Percentiles rank a stretch among this genome's conserved stretches.
Evolutionary conservation across 2,797 vertebrate genomes (phyloP).

Genomic region (Natrix natrix): DNA sequence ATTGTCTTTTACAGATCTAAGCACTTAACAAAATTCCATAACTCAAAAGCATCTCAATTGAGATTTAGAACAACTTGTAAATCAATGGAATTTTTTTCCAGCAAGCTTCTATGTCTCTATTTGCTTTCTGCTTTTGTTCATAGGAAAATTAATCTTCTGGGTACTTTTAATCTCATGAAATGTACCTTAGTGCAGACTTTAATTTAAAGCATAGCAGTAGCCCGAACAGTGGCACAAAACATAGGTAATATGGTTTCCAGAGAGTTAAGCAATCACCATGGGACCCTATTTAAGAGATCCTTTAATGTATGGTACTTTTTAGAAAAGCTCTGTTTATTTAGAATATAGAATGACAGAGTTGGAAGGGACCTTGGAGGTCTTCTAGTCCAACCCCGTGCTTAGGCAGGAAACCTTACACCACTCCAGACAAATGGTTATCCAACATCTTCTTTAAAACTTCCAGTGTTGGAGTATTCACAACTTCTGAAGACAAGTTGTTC

Average conservation of each 20-base stretch:
- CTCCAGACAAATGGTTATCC: no score
- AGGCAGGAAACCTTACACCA: no score
- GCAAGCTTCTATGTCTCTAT: constrained; percentile 62
- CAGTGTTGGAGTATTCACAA: no score
- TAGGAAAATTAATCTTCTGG: constrained; percentile 40
- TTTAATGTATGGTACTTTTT: not conserved
- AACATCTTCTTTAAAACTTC: no score
- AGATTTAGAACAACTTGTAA: constrained; percentile 72
- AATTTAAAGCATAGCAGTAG: not conserved
- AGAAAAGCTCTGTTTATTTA: not conserved
- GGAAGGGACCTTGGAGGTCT: no score
- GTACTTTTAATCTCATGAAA: not conserved
- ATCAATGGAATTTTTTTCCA: constrained; percentile 74
- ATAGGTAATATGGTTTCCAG: not conserved
- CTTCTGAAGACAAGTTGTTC: no score
- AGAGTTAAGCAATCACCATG: not conserved
- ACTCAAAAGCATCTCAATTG: constrained; percentile 58
- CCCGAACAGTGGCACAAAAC: not conserved
- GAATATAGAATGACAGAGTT: no score
- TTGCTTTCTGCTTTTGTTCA: constrained; percentile 62
- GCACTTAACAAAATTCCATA: constrained; percentile 67
- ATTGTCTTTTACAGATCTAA: constrained; percentile 62
- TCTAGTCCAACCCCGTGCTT: no score
- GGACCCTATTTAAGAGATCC: not conserved
- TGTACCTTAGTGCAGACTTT: not conserved